Base-by-base conservation (phyloP, 2,888 invertebrate genomes). In the Hymenopus coronatus region DNA sequence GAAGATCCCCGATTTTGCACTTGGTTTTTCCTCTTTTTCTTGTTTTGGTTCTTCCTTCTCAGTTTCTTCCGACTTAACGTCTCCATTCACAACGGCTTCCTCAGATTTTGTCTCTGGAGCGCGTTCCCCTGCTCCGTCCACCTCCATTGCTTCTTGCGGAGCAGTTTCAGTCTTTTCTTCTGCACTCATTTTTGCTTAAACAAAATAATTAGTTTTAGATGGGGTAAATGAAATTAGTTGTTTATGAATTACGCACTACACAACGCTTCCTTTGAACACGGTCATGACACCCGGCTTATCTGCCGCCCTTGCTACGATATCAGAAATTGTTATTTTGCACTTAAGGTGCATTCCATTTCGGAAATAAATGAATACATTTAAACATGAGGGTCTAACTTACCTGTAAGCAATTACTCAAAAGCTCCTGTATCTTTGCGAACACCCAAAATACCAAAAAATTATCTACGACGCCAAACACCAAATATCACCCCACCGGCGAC, bases 1-100 rank as follows among this genome's bases (percentile, higher is more conserved):
- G 91, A 91, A 94, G 82, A 92, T 92, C 91, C 88, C 89, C 28
- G 89, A 84, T 88, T 90, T 90, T 28, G 81, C 54, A 70, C 20
- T 46, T n/a, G 82, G n/a, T 28, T 88, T 70, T 28, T 84, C 82
- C 33, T 89, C 84, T n/a, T 89, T 83, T 30, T 82, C 3, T 83
- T 84, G 87, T 7, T 82, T 40, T 12, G 28, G 70, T 46, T n/a
- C 27, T 30, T 83, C 83, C 33, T 83, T 84, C 83, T 86, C 83
- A 46, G 54, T 83, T 8, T 86, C 86, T 7, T 30, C 40, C 27
- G n/a, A n/a, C 14, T 40, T 85, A 15, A 85, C 82, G 12, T 87
- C 87, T 6, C 85, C 88, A 40, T 82, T 82, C 7, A 84, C 82
- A 9, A 20, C 40, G 2, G 81, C 28, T 30, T 70, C 83, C 8